Evolutionary conservation across 1,140 invertebrate genomes (phyloP).

Genomic region (Hycleus cichorii): DNA sequence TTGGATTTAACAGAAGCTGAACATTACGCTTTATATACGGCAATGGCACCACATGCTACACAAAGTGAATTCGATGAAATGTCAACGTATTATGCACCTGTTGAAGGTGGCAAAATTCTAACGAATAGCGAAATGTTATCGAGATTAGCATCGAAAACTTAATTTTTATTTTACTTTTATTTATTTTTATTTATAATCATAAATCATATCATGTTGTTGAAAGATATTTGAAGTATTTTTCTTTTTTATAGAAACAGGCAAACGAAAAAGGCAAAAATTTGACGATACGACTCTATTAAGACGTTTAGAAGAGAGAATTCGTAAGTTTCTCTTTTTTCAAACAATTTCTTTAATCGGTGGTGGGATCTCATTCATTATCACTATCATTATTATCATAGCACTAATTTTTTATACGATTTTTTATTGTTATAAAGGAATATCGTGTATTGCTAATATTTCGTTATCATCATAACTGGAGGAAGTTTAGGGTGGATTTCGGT

Average conservation of each 20-base stretch:
- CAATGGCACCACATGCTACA: conserved; percentile 73
- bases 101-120: conserved; percentile 64
- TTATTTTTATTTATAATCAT: conserved; percentile 27
- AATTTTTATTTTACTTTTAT: conserved; percentile 12
- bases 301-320: conserved; percentile 47
- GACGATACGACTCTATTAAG: conserved; percentile 48
- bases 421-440: not conserved
- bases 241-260: conserved; percentile 44
- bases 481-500: no score
- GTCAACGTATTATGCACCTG: conserved; percentile 76
- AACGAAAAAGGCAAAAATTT: conserved; percentile 54
- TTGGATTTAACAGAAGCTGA: conserved; percentile 73
- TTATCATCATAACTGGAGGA: no score
- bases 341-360: conserved; percentile 21
- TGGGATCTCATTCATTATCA: conserved; percentile 8
- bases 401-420: not conserved
- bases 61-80: conserved; percentile 80
- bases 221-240: conserved; percentile 19
- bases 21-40: conserved; percentile 77
- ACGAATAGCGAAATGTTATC: conserved; percentile 31
- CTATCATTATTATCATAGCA: not conserved
- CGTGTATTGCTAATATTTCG: no score
- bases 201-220: conserved; percentile 32
- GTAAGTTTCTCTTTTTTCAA: conserved; percentile 46
- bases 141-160: conserved; percentile 28